phyloP scores from a whole-genome alignment of 2,797 vertebrate genomes.

The Monodelphis domestica region DNA sequence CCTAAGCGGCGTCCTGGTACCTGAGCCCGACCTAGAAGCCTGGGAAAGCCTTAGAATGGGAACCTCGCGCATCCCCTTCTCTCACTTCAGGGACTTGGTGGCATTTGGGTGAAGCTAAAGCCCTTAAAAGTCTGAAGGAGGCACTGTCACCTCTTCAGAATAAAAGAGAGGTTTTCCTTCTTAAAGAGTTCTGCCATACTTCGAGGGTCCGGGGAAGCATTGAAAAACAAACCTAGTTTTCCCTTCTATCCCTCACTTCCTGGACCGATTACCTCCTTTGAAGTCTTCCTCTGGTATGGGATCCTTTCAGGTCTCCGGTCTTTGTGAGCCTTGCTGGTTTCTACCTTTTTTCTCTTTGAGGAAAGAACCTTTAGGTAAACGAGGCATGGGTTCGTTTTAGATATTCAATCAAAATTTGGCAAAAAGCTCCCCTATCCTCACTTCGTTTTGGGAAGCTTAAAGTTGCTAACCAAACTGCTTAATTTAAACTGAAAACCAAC shows the following conservation, averaged over 20 bases:
- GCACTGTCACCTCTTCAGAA: background rate
- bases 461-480: constrained; percentile 10
- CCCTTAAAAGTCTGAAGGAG: constrained; percentile 13
- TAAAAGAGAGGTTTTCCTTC: background rate
- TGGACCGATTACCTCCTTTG: constrained; percentile 39
- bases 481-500: constrained; percentile 20
- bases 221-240: constrained; percentile 17
- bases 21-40: constrained; percentile 12
- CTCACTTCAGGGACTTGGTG: background rate
- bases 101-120: background rate
- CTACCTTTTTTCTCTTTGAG: constrained; percentile 31
- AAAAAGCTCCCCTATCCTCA: constrained; percentile 34
- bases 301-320: constrained; percentile 28
- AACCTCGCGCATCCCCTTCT: background rate
- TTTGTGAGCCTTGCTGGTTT: constrained; percentile 37
- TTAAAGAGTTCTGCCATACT: no score
- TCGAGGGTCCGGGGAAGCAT: background rate
- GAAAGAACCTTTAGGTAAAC: constrained; percentile 39
- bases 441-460: constrained; percentile 18
- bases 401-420: constrained; percentile 38
- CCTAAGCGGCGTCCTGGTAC: constrained; percentile 11
- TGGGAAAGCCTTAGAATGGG: background rate
- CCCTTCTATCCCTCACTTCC: background rate
- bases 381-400: constrained; percentile 30
- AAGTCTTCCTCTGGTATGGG: constrained; percentile 52